Conservation (phyloP, 2,797 vertebrate species). For the Pipistrellus nathusii region DNA sequence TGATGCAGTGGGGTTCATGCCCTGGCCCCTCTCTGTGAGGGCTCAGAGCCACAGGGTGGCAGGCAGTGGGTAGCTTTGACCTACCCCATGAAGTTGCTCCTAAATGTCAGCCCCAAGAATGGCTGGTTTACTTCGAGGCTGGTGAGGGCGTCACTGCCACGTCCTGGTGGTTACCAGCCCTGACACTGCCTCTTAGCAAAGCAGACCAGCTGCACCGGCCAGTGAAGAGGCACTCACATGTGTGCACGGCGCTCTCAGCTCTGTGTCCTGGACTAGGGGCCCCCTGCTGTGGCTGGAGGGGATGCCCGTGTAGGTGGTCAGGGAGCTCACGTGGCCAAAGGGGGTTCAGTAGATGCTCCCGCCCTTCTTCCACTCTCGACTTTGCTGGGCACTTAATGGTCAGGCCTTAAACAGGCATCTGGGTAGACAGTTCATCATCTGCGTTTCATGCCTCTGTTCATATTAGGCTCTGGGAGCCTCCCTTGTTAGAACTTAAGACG, state of each 20-base stretch:
- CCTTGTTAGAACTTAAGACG: neutral
- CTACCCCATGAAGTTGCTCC: too few species aligned
- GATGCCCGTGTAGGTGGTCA: neutral
- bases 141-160: too few species aligned
- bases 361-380: neutral
- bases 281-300: neutral
- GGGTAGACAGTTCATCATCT: neutral
- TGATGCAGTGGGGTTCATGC: neutral
- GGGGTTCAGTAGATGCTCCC: accelerated
- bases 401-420: neutral
- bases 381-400: neutral
- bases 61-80: neutral
- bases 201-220: neutral
- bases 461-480: neutral
- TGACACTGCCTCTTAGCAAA: neutral
- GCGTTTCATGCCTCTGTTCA: neutral
- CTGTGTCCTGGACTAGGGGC: neutral
- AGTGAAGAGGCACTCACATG: neutral
- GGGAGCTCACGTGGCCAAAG: neutral
- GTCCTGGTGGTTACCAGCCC: neutral
- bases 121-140: neutral
- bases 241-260: accelerated
- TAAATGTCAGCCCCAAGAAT: neutral
- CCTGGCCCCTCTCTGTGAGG: neutral
- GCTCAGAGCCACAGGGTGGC: neutral